Base-by-base conservation (phyloP, 2,113 vertebrate genomes). In the Cyprinodon tularosa region DNA sequence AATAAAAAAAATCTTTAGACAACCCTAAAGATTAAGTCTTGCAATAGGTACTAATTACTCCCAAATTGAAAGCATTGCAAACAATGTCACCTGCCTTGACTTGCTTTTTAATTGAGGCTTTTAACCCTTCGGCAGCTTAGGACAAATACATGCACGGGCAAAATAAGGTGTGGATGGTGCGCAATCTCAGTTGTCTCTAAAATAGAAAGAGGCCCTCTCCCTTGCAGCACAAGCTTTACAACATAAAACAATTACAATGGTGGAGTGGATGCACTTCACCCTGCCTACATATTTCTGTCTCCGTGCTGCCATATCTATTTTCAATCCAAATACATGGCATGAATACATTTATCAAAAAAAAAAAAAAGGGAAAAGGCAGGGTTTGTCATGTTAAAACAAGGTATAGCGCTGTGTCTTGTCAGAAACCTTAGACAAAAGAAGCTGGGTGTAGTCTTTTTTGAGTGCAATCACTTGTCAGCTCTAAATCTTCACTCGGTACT, bases 381-480 rank as follows among this genome's bases (percentile, higher is more conserved):
- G 59, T 67, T 72, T 68, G 86, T 87, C 83, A 89, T 81, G 81
- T 85, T 83, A 85, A 88, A 91, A 88, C 88, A 84, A 86, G 81
- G 81, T 84, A 78, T 68, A 87, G 72, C 72, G 0, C 67, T 44
- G 79, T 47, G 78, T 78, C 82, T 86, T 68, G 65, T 84, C 84
- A 84, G 81, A 79, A 84, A 85, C 71, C 85, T 63, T 69, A 89
- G 82, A 88, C 92, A 92, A 91, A 93, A 90, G 84, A 88, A 75
- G 62, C 74, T 86, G 87, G 92, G 92, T 91, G 90, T 88, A 88
- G 89, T 84, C 89, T 84, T 87, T 88, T 80, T 83, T 37, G 87
- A 84, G 88, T 90, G 85, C 91, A 92, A 93, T 93, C 92, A 94
- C 90, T 88, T 93, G 92, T 91, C 93, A 94, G 88, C 79, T 83